Base-by-base conservation (phyloP, 2,113 vertebrate genomes). In the Phycodurus eques region DNA sequence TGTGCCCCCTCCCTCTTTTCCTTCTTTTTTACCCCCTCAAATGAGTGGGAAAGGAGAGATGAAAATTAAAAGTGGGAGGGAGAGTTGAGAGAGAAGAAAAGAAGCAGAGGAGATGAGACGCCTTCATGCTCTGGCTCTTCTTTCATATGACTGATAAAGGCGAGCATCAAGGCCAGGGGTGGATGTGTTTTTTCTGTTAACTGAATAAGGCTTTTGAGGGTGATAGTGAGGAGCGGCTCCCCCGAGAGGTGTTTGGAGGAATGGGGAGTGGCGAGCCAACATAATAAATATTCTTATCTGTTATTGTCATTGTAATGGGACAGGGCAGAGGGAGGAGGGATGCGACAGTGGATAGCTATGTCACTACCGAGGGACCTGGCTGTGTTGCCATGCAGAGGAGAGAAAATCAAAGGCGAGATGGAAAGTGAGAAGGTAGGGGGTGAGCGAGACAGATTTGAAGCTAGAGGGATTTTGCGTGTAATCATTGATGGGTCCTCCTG, bases 261-360 rank as follows among this genome's bases (percentile, higher is more conserved):
- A 90, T 80, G 57, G 88, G 88, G 88, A 88, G 86, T 89, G 86
- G 85, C 86, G 84, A 88, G 88, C 85, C 88, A 87, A 90, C 87
- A 88, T 91, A 91, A 91, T 91, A 90, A 90, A 91, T 91, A 91
- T 91, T 90, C 90, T 91, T 91, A 91, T 91, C 90, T 88, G 86
- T 90, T 90, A 89, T 91, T 90, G 88, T 90, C 88, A 90, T 91
- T 90, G 90, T 90, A 91, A 91, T 91, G 88, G 85, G 85, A 90
- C 84, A 78, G 82, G 85, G 81, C 81, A 86, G 83, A 73, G 77
- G 80, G 81, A 83, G 81, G 79, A 84, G 80, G 83, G 85, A 74
- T 74, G 83, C 66, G 79, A 88, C 83, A 81, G 83, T 43, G 87
- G 89, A 88, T 88, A 87, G 84, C 83, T 89, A 80, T 75, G 85